Percentiles rank a stretch among this genome's conserved stretches.
Evolutionary conservation across 2,888 invertebrate genomes (phyloP).

Genomic region (Heliconius ismenius): DNA sequence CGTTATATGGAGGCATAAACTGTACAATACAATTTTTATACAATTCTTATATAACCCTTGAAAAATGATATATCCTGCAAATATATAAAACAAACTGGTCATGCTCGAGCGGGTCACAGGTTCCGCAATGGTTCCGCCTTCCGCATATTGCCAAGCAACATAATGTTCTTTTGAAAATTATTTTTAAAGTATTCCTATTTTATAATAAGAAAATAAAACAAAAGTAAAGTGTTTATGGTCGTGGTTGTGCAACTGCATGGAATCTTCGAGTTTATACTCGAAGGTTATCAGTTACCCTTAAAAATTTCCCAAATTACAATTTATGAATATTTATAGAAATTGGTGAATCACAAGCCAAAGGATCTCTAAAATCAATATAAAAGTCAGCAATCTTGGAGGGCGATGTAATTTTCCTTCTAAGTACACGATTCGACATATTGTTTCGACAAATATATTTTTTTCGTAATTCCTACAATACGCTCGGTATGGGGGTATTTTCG

Average conservation of each 20-base stretch:
- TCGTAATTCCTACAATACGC: not conserved
- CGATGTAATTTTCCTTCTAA: conserved; percentile 17
- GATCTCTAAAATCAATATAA: not conserved
- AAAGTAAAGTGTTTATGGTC: no score
- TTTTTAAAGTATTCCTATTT: no score
- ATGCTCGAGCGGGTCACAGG: not conserved
- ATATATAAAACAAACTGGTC: not conserved
- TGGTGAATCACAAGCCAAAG: not conserved
- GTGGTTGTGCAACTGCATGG: no score
- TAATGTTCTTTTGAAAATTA: not conserved
- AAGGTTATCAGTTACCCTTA: no score
- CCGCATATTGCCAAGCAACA: not conserved
- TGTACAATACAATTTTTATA: not conserved
- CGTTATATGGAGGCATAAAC: not conserved
- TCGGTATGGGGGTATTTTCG: not conserved
- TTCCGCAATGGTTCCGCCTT: not conserved
- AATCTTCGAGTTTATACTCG: no score
- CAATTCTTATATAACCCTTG: not conserved
- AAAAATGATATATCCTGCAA: conserved; percentile 1
- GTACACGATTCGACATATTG: conserved; percentile 13
- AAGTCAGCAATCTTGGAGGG: conserved; percentile 17
- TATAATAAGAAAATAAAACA: not conserved
- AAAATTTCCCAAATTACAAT: no score
- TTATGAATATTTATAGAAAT: not conserved
- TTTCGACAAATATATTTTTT: conserved; percentile 21